Percentiles rank a stretch among this genome's conserved stretches.
Conservation (phyloP, 64 coral and sea anemone species). For the Astreopora myriophthalma region DNA sequence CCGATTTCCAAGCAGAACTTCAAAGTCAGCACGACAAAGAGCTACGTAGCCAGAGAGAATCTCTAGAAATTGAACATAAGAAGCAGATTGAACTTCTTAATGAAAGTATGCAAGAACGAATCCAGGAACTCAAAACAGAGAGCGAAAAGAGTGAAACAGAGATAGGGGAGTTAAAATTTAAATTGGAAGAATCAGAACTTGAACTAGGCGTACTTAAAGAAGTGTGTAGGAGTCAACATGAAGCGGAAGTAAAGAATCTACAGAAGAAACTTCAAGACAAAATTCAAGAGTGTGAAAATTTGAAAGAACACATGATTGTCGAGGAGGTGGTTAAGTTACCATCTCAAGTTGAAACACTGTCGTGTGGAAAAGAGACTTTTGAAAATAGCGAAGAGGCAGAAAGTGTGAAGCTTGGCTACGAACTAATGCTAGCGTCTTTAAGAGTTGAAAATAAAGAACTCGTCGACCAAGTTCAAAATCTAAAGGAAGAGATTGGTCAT, state of each 20-base stretch:
- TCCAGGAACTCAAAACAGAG: slow-evolving; percentile 51
- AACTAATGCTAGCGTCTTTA: slow-evolving; percentile 67
- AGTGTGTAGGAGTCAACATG: slow-evolving; percentile 4
- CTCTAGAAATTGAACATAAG: slow-evolving; percentile 72
- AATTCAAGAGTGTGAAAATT: slow-evolving; percentile 49
- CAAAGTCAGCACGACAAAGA: slow-evolving; percentile 76
- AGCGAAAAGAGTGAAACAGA: slow-evolving; percentile 39
- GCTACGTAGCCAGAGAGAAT: slow-evolving; percentile 54
- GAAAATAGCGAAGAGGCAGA: background rate
- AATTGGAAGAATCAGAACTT: slow-evolving; percentile 61
- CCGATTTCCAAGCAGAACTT: slow-evolving; percentile 79
- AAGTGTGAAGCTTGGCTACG: slow-evolving; percentile 24
- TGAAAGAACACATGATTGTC: slow-evolving; percentile 28
- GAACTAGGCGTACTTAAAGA: slow-evolving; percentile 47
- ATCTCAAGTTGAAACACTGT: slow-evolving; percentile 40
- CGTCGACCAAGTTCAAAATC: slow-evolving; percentile 59
- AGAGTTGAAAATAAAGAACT: slow-evolving; percentile 81
- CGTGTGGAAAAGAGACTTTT: background rate
- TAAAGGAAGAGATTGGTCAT: slow-evolving; percentile 71
- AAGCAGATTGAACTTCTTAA: slow-evolving; percentile 63
- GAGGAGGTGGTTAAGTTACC: slow-evolving; percentile 56
- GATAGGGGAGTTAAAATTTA: slow-evolving; percentile 35
- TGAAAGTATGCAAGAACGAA: slow-evolving; percentile 62
- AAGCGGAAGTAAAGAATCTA: slow-evolving; percentile 39
- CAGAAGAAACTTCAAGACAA: slow-evolving; percentile 51